Evolutionary conservation across 2,888 invertebrate genomes (phyloP).

Genomic region (Isotomurus palustris): DNA sequence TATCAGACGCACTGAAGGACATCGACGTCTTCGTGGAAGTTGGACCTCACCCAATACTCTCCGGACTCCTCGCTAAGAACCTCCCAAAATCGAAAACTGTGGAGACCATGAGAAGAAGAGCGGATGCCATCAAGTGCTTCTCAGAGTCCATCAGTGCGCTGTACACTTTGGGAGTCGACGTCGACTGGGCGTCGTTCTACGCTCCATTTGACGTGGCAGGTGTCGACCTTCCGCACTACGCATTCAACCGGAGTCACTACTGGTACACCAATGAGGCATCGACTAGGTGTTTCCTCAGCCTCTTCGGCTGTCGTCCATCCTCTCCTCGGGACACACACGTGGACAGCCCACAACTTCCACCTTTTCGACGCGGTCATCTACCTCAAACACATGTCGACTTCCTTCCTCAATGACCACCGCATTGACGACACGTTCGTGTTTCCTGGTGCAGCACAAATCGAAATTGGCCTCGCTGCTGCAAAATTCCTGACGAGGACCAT

Average conservation of each 20-base stretch:
- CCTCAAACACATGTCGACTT: too few species aligned
- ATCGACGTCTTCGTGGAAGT: constrained; percentile 32
- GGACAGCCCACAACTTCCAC: too few species aligned
- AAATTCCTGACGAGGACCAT: constrained; percentile 19
- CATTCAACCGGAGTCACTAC: constrained; percentile 28
- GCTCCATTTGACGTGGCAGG: constrained; percentile 15
- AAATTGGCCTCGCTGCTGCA: constrained; percentile 27
- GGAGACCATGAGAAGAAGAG: constrained; percentile 25
- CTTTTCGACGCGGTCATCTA: too few species aligned
- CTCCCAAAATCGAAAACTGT: constrained; percentile 7
- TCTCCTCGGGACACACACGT: too few species aligned
- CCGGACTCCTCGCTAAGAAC: constrained; percentile 22
- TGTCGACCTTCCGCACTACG: constrained; percentile 30
- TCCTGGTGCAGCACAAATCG: constrained; percentile 34
- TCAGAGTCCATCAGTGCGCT: constrained; percentile 22
- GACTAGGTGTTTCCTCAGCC: too few species aligned
- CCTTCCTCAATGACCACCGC: constrained; percentile 29
- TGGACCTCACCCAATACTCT: constrained; percentile 33
- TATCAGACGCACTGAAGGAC: constrained; percentile 14
- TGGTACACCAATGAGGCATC: constrained; percentile 10
- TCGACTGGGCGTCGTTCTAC: constrained; percentile 33
- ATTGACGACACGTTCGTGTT: constrained; percentile 28
- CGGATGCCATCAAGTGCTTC: constrained; percentile 22
- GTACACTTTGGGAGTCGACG: constrained; percentile 21
- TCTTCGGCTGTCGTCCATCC: neutral